These are phyloP conservation scores for Scaptomyza hsui DNA, from an alignment of 1,140 invertebrate genomes.

Conservation along the genomic window DNA sequence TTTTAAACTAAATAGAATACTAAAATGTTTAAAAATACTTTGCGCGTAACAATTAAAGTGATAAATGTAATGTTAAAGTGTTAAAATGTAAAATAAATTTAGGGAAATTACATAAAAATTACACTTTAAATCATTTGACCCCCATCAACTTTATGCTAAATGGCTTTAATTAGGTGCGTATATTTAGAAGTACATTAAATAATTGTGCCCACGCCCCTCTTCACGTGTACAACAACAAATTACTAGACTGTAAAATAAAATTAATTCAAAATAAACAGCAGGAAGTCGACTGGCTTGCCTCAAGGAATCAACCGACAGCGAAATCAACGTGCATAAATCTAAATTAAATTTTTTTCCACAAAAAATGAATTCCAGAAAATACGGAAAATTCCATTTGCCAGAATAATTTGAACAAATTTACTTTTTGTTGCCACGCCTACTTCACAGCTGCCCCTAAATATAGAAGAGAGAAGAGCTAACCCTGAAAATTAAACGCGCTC, in stretches of 20 bases:
- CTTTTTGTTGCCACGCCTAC: constrained; percentile 6
- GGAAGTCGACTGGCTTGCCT: background rate
- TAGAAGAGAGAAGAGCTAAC: background rate
- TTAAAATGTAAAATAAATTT: no score
- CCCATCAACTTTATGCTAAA: background rate
- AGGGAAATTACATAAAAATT: no score
- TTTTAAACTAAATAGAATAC: no score
- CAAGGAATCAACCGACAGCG: constrained; percentile 12
- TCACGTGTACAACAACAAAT: constrained; percentile 4
- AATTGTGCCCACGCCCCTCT: background rate
- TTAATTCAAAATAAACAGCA: constrained; percentile 30
- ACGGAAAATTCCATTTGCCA: background rate
- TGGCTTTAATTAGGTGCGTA: constrained; percentile 12
- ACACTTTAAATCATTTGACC: no score
- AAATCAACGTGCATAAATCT: constrained; percentile 46
- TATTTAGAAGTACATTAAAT: constrained; percentile 14
- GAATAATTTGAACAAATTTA: constrained; percentile 30
- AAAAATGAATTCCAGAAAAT: background rate
- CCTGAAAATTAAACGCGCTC: constrained; percentile 14
- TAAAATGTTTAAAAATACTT: no score
- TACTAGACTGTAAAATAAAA: constrained; percentile 20
- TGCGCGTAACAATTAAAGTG: no score
- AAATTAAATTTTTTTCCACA: constrained; percentile 31
- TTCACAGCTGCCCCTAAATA: background rate
- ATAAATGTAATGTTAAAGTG: no score